Evolutionary conservation across 2,888 invertebrate species (phyloP).

Genomic region (Campoletis raptor): DNA sequence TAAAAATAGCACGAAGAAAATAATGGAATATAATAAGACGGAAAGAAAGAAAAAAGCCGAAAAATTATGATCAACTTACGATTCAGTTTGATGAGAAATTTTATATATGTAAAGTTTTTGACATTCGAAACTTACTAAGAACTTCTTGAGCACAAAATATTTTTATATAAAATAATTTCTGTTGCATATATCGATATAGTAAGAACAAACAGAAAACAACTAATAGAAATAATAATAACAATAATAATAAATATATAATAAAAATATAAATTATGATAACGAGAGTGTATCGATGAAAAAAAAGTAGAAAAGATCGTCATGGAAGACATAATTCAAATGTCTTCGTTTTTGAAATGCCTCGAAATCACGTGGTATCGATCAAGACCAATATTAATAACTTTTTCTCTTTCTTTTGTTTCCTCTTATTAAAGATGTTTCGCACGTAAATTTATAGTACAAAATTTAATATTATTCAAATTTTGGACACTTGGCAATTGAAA

Average conservation of each 20-base stretch:
- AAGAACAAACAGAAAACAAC: background rate
- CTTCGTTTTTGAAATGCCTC: conserved; percentile 36
- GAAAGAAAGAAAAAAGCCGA: conserved; percentile 4
- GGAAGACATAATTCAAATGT: background rate
- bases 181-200: conserved; percentile 56
- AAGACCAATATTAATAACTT: conserved; percentile 40
- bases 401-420: conserved; percentile 26
- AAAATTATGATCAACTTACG: conserved; percentile 42
- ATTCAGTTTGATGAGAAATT: conserved; percentile 55
- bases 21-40: background rate
- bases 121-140: conserved; percentile 58
- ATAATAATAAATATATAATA: background rate
- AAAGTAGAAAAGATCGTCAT: background rate
- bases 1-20: conserved; percentile 19
- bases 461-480: background rate
- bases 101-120: conserved; percentile 55
- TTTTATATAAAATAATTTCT: conserved; percentile 66
- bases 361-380: conserved; percentile 26
- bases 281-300: conserved; percentile 12
- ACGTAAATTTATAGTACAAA: background rate
- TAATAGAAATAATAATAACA: background rate
- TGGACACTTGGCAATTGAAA: background rate
- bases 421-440: background rate
- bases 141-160: conserved; percentile 60
- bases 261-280: background rate